phyloP scores from a whole-genome alignment of 2,797 vertebrate genomes.

The Myotis pilosus region DNA sequence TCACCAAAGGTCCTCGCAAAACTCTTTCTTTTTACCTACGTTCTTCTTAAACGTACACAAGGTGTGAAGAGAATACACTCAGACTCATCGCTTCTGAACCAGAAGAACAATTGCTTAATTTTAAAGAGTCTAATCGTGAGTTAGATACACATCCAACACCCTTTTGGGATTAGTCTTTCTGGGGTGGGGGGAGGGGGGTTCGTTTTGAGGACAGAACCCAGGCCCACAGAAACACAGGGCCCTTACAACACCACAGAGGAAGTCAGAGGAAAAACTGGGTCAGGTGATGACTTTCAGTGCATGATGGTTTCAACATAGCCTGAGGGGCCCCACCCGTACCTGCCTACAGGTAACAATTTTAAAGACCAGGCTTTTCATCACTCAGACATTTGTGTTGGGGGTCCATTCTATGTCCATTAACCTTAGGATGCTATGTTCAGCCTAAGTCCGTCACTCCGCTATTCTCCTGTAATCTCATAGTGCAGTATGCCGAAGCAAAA shows the following conservation, averaged over 20 bases:
- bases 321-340: background rate
- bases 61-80: background rate
- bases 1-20: constrained; percentile 32
- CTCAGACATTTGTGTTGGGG: background rate
- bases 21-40: background rate
- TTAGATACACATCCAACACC: background rate
- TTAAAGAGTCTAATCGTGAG: constrained; percentile 26
- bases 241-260: background rate
- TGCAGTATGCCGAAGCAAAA: background rate
- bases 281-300: background rate
- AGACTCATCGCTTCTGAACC: constrained; percentile 19
- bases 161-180: background rate
- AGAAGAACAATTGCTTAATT: background rate
- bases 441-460: background rate
- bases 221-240: background rate
- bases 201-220: background rate
- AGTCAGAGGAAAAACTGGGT: background rate
- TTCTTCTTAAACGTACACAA: background rate
- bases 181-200: rapidly evolving
- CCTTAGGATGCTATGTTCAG: background rate
- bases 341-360: background rate
- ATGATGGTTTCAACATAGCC: background rate
- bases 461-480: background rate
- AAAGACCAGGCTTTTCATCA: constrained; percentile 12
- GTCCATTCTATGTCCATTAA: background rate